Conservation (phyloP, 1,140 invertebrate genomes). For the Euwallacea similis region DNA sequence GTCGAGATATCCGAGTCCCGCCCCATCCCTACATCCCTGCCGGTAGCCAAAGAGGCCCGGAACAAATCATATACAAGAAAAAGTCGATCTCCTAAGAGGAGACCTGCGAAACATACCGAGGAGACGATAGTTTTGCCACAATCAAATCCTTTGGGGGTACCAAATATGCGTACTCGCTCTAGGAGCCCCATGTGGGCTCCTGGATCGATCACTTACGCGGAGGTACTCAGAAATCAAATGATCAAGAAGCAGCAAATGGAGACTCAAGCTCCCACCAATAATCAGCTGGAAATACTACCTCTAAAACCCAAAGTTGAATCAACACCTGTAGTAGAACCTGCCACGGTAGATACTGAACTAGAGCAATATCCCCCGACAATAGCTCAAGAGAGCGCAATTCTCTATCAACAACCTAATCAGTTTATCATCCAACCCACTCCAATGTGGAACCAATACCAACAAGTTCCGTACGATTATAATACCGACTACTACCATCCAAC, state of each 20-base stretch:
- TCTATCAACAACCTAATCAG: slow-evolving; percentile 15
- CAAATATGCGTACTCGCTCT: slow-evolving; percentile 55
- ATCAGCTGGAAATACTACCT: not conserved
- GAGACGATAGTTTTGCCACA: not conserved
- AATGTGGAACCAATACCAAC: slow-evolving; percentile 41
- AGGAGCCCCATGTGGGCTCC: slow-evolving; percentile 73
- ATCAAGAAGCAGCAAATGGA: slow-evolving; percentile 10
- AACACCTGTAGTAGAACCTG: too few relatives aligned
- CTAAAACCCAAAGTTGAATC: slow-evolving; percentile 1
- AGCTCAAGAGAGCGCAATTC: not conserved
- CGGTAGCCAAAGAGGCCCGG: not conserved
- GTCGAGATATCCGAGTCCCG: slow-evolving; percentile 13
- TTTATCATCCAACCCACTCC: slow-evolving; percentile 25
- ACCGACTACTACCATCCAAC: slow-evolving; percentile 19
- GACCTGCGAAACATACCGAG: slow-evolving; percentile 8
- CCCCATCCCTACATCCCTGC: not conserved
- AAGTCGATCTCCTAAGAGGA: slow-evolving; percentile 49
- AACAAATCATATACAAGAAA: slow-evolving; percentile 43
- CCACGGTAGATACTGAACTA: not conserved
- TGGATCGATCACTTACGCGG: slow-evolving; percentile 74
- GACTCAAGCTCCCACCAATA: not conserved
- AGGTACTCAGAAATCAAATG: slow-evolving; percentile 67
- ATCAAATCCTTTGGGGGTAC: slow-evolving; percentile 1
- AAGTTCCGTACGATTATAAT: slow-evolving; percentile 16
- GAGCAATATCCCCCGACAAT: not conserved